Conservation (phyloP, 1,140 invertebrate species). For the Cotesia glomerata region DNA sequence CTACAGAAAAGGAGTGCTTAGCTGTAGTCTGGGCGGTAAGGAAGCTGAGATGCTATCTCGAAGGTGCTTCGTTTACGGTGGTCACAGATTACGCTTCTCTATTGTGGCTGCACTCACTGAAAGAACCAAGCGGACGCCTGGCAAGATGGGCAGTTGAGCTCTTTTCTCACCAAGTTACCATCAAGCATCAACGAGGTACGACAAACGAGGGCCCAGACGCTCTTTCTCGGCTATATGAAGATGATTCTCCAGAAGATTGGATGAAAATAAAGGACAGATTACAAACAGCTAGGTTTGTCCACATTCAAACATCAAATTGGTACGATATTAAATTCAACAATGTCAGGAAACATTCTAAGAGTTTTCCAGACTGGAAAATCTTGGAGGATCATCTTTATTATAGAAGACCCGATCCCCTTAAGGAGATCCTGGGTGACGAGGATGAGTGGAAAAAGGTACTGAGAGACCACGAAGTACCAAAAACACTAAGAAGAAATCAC, state of each 20-base stretch:
- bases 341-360: constrained; percentile 19
- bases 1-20: too few species aligned
- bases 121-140: background rate
- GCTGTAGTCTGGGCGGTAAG: too few species aligned
- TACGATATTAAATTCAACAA: background rate
- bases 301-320: too few species aligned
- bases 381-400: constrained; percentile 19
- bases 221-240: background rate
- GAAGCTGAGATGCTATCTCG: too few species aligned
- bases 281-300: background rate
- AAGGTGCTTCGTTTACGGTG: background rate
- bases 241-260: background rate
- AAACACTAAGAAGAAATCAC: too few species aligned
- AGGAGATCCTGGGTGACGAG: too few species aligned
- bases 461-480: too few species aligned
- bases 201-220: background rate
- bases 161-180: background rate
- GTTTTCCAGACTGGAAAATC: constrained; percentile 21
- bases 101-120: background rate
- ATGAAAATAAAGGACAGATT: background rate
- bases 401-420: constrained; percentile 16
- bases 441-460: too few species aligned
- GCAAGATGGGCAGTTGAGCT: background rate
- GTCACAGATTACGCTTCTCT: constrained; percentile 1
- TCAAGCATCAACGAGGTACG: background rate